Evolutionary conservation across 2,113 vertebrate species (phyloP).

Genomic region (Cyanocitta stelleri): DNA sequence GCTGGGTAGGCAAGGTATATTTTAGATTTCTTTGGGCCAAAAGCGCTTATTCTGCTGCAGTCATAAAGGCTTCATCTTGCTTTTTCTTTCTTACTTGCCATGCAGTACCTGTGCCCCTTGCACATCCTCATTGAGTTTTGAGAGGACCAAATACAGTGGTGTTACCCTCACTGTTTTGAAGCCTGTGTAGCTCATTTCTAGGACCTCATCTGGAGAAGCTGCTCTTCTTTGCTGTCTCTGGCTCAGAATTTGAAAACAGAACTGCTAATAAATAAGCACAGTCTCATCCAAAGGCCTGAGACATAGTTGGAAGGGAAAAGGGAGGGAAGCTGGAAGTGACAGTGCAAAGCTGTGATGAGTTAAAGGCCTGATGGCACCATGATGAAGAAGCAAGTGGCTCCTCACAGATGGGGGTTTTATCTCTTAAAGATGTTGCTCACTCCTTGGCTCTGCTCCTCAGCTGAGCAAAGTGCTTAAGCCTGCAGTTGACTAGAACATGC

Average conservation of each 20-base stretch:
- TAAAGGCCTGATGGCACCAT: background rate
- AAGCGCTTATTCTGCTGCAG: background rate
- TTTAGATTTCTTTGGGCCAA: background rate
- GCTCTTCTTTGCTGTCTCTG: background rate
- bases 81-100: background rate
- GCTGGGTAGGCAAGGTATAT: background rate
- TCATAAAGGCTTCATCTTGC: background rate
- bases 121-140: background rate
- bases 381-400: background rate
- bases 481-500: background rate
- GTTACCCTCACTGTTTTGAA: background rate
- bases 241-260: slow-evolving; percentile 23
- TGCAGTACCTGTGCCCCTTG: background rate
- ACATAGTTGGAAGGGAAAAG: background rate
- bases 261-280: background rate
- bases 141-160: background rate
- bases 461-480: background rate
- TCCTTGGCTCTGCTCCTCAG: background rate
- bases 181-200: background rate
- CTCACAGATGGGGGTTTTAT: background rate
- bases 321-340: background rate
- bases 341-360: background rate
- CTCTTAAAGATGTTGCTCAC: background rate
- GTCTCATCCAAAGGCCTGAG: background rate
- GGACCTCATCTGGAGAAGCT: background rate